Percentiles rank a stretch among this genome's conserved stretches.
Conservation (phyloP, 2,797 vertebrate species). For the Cichlasoma orientale region DNA sequence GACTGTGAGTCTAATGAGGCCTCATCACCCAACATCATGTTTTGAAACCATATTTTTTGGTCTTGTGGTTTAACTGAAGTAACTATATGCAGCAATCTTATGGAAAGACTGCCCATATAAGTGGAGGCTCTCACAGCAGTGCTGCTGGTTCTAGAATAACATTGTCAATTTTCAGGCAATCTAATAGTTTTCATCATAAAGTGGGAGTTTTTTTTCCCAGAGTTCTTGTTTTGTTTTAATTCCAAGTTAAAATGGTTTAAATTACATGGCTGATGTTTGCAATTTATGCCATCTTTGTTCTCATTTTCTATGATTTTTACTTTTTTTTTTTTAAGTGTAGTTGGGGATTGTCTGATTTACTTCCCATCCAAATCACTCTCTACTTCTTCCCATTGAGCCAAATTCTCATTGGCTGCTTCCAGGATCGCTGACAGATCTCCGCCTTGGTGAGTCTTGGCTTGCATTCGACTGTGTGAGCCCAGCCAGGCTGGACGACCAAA, state of each 20-base stretch:
- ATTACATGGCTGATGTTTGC: background rate
- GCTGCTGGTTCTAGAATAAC: background rate
- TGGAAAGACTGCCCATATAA: background rate
- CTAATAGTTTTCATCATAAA: background rate
- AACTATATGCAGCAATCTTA: background rate
- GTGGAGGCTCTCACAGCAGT: background rate
- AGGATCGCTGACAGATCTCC: conserved; percentile 49
- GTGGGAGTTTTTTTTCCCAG: background rate
- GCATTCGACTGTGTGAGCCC: background rate
- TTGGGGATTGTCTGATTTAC: conserved; percentile 5
- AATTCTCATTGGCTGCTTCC: conserved; percentile 27
- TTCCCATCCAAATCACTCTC: conserved; percentile 20
- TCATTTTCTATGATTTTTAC: background rate
- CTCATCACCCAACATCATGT: background rate
- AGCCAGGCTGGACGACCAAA: conserved; percentile 55
- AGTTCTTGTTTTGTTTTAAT: background rate
- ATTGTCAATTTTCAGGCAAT: background rate
- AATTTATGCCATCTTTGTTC: background rate
- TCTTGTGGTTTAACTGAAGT: background rate
- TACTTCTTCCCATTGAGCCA: background rate
- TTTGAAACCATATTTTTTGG: no score
- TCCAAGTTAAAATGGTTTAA: background rate
- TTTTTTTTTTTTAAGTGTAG: background rate
- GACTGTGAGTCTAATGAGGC: background rate
- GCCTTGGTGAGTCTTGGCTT: conserved; percentile 54